A percentile compares a stretch with the other conserved stretches of the same genome.
These are phyloP conservation scores for Podarcis cretensis DNA, from an alignment of 2,113 vertebrate genomes.

Conservation along the genomic window DNA sequence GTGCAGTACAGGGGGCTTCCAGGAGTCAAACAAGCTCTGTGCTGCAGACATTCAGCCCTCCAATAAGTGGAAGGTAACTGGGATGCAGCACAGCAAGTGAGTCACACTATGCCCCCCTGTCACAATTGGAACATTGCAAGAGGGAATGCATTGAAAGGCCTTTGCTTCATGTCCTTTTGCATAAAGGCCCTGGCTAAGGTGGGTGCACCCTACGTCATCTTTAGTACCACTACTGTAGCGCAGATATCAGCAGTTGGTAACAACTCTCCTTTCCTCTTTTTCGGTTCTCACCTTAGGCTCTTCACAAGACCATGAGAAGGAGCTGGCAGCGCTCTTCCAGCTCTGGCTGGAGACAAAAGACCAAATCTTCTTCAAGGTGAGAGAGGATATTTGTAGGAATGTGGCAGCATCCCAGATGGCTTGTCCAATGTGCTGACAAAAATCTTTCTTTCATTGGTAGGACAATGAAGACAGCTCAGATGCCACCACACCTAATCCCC, in stretches of 20 bases:
- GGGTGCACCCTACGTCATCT: not conserved
- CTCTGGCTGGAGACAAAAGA: slow-evolving; percentile 98
- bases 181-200: not conserved
- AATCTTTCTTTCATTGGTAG: slow-evolving; percentile 65
- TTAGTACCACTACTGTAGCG: not conserved
- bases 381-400: slow-evolving; percentile 2
- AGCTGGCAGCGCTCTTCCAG: slow-evolving; percentile 90
- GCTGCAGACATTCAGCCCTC: not conserved
- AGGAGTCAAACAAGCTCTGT: not conserved
- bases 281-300: slow-evolving; percentile 73
- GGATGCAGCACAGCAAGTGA: no score
- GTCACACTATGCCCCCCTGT: not conserved
- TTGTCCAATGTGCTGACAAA: not conserved
- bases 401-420: not conserved
- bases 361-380: slow-evolving; percentile 91
- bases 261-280: slow-evolving; percentile 3
- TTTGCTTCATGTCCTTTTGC: not conserved
- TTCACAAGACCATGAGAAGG: slow-evolving; percentile 91
- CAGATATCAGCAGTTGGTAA: not conserved
- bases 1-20: not conserved
- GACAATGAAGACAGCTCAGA: slow-evolving; percentile 91
- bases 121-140: not conserved
- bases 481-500: slow-evolving; percentile 84
- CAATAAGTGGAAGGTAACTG: not conserved
- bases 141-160: not conserved